Conservation (phyloP, 53 echinoderm and acorn worm species). For the Stichopus horrens region DNA sequence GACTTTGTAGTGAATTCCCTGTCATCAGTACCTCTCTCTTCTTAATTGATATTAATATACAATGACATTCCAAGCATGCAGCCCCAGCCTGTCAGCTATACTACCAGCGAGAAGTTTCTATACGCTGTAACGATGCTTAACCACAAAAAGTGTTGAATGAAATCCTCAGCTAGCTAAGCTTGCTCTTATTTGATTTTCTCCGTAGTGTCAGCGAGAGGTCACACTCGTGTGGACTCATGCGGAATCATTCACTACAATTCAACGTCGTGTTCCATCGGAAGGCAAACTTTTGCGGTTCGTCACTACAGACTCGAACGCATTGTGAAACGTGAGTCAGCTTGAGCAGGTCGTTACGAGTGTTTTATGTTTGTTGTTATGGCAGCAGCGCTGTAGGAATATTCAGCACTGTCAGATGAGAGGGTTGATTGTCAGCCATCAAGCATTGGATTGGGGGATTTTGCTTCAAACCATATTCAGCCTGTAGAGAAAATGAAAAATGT, state of each 20-base stretch:
- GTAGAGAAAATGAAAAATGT: too few relatives aligned
- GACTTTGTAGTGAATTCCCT: neutral
- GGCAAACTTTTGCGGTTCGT: neutral
- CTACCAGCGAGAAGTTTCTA: neutral
- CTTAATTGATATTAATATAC: slow-evolving; percentile 3
- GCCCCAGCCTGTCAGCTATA: neutral
- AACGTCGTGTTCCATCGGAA: neutral
- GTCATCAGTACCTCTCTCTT: neutral
- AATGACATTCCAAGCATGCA: neutral
- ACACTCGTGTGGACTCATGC: neutral
- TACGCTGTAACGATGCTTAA: neutral
- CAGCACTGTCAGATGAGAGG: too few relatives aligned
- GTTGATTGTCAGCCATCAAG: too few relatives aligned
- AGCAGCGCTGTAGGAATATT: too few relatives aligned
- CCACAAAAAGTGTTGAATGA: neutral
- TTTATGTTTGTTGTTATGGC: too few relatives aligned
- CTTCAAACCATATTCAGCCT: too few relatives aligned
- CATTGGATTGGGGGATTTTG: too few relatives aligned
- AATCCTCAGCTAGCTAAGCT: neutral
- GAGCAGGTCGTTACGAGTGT: too few relatives aligned
- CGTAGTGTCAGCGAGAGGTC: neutral
- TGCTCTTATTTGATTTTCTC: neutral
- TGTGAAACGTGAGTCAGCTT: neutral
- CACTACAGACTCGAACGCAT: neutral
- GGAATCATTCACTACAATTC: neutral